phyloP scores from a whole-genome alignment of 2,888 invertebrate species.

The Tubulanus polymorphus region DNA sequence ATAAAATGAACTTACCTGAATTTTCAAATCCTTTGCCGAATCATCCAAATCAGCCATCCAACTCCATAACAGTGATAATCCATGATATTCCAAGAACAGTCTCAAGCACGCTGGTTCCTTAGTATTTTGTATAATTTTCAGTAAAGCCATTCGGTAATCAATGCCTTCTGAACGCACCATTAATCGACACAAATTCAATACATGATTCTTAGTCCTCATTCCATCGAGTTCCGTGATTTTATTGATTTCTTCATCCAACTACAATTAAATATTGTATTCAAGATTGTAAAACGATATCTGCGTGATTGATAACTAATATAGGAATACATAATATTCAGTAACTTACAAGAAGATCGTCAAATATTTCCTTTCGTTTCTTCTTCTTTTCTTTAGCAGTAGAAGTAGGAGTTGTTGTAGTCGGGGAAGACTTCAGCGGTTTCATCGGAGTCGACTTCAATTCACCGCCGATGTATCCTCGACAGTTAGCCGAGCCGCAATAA shows the following conservation, averaged over 20 bases:
- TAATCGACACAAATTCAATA: constrained; percentile 80
- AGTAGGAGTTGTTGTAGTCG: no score
- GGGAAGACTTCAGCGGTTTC: constrained; percentile 23
- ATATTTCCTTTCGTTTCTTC: constrained; percentile 55
- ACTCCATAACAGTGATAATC: constrained; percentile 81
- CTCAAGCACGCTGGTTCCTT: constrained; percentile 52
- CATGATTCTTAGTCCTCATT: constrained; percentile 84
- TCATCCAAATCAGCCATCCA: constrained; percentile 75
- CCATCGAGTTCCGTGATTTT: constrained; percentile 67
- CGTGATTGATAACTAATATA: background rate
- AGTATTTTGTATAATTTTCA: constrained; percentile 69
- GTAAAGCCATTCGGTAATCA: constrained; percentile 66
- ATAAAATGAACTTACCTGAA: constrained; percentile 40
- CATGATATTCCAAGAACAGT: constrained; percentile 82
- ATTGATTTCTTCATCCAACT: constrained; percentile 86
- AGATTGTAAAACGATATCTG: no score
- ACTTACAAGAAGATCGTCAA: constrained; percentile 65
- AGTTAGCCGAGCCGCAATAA: constrained; percentile 82
- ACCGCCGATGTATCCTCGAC: constrained; percentile 89
- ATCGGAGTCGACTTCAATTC: constrained; percentile 37
- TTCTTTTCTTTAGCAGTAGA: constrained; percentile 42
- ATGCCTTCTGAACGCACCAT: constrained; percentile 87
- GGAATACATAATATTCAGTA: background rate
- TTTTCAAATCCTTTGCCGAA: constrained; percentile 36
- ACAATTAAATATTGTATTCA: constrained; percentile 20